Evolutionary conservation across 2,113 vertebrate genomes (phyloP), one percentile per base, ranked within the genome.

Genomic region (Callopanchax toddi): DNA sequence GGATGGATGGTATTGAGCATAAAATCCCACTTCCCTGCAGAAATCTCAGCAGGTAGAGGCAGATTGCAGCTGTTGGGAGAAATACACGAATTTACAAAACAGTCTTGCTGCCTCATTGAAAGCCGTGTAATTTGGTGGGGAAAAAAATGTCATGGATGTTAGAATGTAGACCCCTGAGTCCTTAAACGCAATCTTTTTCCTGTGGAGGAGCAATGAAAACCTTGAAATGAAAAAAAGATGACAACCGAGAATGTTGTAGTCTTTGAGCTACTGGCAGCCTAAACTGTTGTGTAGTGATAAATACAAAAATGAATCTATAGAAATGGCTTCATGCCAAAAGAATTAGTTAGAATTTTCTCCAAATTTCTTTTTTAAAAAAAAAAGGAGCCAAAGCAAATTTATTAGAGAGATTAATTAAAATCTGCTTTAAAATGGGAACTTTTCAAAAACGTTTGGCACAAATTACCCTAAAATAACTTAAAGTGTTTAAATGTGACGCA

Each of bases 11-110:
- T 68, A 64, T 63, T 80, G 78, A 76, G 76, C 60, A 54, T 56
- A 46, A 87, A 86, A 87, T 82, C 78, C 75, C 22, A 49, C 74
- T 85, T 78, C 74, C 75, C 76, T 46, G 68, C 48, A 52, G 80
- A 85, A 83, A 81, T 77, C 78, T 70, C 83, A 83, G 80, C 78
- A 87, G 69, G 84, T 74, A 77, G 76, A 75, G 66, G 67, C 62
- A 72, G 65, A 80, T 63, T 80, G 76, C 69, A 67, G 77, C 74
- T 74, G 75, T 32, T 72, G 77, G 73, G 73, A 60, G 56, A 69
- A 83, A 86, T 74, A 54, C 64, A 67, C 52, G 67, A 84, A 78
- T 87, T 81, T 67, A 26, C 68, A 70, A 86, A 85, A 77, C 60
- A 60, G 81, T 56, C 63, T 44, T 60, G 74, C 61, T 74, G 71